These are phyloP conservation scores for Agelaius tricolor DNA, from an alignment of 2,113 vertebrate species.

Conservation along the genomic window DNA sequence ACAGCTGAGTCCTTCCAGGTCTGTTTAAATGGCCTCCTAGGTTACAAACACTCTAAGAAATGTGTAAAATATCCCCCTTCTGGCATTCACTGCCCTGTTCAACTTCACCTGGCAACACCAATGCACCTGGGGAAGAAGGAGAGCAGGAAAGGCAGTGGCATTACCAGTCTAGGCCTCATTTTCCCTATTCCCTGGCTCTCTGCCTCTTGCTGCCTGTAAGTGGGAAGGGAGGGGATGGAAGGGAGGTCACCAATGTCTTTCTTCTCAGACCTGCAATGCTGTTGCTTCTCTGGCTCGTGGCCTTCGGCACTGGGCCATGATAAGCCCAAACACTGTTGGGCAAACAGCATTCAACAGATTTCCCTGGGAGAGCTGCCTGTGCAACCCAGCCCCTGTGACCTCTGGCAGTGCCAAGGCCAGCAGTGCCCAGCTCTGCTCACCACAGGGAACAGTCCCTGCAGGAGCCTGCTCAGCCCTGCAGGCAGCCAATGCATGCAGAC, in stretches of 20 bases:
- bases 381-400: background rate
- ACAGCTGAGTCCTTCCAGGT: background rate
- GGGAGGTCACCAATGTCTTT: background rate
- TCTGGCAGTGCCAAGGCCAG: background rate
- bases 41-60: background rate
- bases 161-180: background rate
- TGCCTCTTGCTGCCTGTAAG: background rate
- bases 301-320: background rate
- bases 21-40: background rate
- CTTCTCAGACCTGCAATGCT: background rate
- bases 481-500: rapidly evolving
- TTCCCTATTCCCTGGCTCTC: background rate
- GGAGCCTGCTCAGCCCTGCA: background rate
- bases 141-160: background rate
- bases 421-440: background rate
- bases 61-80: background rate
- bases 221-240: background rate
- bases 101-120: background rate
- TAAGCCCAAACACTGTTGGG: background rate
- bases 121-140: background rate
- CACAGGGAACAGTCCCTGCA: background rate
- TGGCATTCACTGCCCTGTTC: background rate
- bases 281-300: background rate
- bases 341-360: background rate
- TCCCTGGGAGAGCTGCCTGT: background rate